These are phyloP conservation scores for Callyntrura guangdongensis DNA, from an alignment of 2,888 invertebrate genomes.

Conservation along the genomic window DNA sequence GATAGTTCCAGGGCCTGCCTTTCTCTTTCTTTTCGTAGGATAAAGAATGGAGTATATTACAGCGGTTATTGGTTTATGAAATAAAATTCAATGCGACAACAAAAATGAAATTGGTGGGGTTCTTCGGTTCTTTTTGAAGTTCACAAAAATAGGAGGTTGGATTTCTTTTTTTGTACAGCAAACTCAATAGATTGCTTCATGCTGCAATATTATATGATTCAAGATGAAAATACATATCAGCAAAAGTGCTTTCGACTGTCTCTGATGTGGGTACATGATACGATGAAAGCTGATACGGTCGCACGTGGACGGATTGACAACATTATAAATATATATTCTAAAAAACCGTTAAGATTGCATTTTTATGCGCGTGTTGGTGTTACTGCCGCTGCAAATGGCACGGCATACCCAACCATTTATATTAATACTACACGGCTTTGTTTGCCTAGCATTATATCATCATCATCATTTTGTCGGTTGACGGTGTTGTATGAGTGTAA, in stretches of 20 bases:
- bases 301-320: constrained; percentile 23
- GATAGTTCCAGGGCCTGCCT: too few species aligned
- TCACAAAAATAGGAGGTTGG: too few species aligned
- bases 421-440: constrained; percentile 37
- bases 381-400: neutral
- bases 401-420: neutral
- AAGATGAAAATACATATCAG: neutral
- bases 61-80: too few species aligned
- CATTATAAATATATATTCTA: neutral
- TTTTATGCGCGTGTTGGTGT: neutral
- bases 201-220: constrained; percentile 19
- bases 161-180: neutral
- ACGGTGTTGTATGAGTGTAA: neutral
- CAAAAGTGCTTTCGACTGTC: constrained; percentile 14
- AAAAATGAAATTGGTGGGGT: neutral
- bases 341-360: constrained; percentile 26
- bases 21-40: too few species aligned
- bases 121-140: neutral
- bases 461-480: constrained; percentile 20
- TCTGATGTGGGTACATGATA: neutral
- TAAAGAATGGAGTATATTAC: too few species aligned
- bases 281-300: neutral
- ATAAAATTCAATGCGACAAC: too few species aligned
- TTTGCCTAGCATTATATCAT: constrained; percentile 35
- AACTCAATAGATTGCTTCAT: too few species aligned